Conservation (phyloP, 1,140 invertebrate genomes). For the Lepidurus arcticus region DNA sequence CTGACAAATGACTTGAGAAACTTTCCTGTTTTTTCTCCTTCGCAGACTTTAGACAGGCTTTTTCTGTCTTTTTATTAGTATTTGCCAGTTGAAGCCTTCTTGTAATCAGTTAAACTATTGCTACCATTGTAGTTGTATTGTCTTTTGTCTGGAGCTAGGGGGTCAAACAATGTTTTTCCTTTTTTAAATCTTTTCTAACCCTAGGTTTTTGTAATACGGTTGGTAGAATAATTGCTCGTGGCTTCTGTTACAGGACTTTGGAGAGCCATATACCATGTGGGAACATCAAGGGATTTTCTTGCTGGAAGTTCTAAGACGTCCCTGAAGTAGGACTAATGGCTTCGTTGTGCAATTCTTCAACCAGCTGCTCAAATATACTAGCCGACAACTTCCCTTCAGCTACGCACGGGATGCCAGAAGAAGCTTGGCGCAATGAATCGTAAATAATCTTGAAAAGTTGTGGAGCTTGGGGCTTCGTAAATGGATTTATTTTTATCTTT, state of each 20-base stretch:
- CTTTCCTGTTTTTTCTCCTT: not conserved
- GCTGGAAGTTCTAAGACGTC: not conserved
- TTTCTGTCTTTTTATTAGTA: no score
- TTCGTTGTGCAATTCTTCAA: not conserved
- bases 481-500: not conserved
- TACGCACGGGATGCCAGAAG: not conserved
- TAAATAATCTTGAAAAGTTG: not conserved
- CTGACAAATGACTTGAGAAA: not conserved
- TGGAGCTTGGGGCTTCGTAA: not conserved
- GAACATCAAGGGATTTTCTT: not conserved
- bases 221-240: not conserved
- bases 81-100: no score
- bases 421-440: conserved; percentile 4
- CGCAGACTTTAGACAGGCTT: not conserved
- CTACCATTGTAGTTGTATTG: no score
- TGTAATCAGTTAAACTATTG: no score
- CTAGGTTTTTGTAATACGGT: not conserved
- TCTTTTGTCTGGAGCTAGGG: not conserved
- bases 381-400: not conserved
- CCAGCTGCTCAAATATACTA: not conserved
- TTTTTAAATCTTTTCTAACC: not conserved
- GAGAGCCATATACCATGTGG: not conserved
- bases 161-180: not conserved
- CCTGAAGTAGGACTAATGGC: conserved; percentile 5
- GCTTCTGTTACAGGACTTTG: not conserved